A percentile compares a stretch with the other conserved stretches of the same genome.
Evolutionary conservation across 2,113 vertebrate species (phyloP).

Genomic region (Picathartes gymnocephalus): DNA sequence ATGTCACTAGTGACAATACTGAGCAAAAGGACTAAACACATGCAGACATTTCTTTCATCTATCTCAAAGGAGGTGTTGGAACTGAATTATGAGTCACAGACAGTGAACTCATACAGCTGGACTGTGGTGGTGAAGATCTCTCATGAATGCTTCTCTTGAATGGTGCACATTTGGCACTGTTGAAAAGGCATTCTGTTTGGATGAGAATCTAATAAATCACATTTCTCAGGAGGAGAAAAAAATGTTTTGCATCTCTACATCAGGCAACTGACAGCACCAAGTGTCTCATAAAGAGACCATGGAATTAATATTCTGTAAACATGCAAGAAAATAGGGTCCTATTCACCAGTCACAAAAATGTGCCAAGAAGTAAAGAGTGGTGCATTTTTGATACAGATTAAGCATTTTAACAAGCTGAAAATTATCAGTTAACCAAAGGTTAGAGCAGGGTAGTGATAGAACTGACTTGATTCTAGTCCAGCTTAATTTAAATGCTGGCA

Average conservation of each 20-base stretch:
- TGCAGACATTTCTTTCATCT: not conserved
- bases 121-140: not conserved
- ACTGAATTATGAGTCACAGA: constrained; percentile 10
- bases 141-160: not conserved
- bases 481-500: constrained; percentile 67
- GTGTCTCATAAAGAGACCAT: not conserved
- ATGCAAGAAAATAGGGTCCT: not conserved
- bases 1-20: not conserved
- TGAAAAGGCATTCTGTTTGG: not conserved
- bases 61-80: not conserved
- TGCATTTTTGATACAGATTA: constrained; percentile 35
- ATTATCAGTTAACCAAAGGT: constrained; percentile 54
- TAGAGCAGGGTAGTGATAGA: not conserved
- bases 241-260: not conserved
- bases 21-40: not conserved
- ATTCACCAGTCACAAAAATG: not conserved
- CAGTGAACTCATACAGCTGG: not conserved
- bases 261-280: not conserved
- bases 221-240: constrained; percentile 12
- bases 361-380: not conserved
- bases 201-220: constrained; percentile 27
- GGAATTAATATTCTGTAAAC: constrained; percentile 3
- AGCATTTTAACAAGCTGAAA: constrained; percentile 50
- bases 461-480: constrained; percentile 59
- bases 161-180: not conserved